Evolutionary conservation across 2,888 invertebrate species (phyloP).

Genomic region (Amphipoea oculea): DNA sequence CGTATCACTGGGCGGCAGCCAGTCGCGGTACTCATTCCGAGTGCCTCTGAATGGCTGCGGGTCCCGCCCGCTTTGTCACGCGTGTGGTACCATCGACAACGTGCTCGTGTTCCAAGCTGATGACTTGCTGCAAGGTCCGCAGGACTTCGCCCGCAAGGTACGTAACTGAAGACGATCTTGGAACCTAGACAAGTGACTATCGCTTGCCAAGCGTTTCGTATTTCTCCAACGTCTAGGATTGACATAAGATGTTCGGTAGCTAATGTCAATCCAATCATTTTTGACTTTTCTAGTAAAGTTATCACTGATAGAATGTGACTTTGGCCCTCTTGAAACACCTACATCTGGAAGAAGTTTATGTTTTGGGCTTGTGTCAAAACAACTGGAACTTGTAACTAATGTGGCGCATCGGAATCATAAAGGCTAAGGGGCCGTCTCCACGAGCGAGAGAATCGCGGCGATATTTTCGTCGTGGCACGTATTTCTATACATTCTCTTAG

Average conservation of each 20-base stretch:
- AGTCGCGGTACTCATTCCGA: conserved; percentile 90
- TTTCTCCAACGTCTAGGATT: not conserved
- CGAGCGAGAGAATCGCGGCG: no score
- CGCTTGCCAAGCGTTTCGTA: not conserved
- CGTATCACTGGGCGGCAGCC: conserved; percentile 90
- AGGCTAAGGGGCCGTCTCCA: no score
- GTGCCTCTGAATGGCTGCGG: conserved; percentile 93
- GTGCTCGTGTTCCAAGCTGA: conserved; percentile 93
- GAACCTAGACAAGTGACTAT: not conserved
- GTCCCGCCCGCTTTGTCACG: conserved; percentile 91
- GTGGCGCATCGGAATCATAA: not conserved
- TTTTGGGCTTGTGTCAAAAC: not conserved
- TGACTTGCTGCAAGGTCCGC: conserved; percentile 92
- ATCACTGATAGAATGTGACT: not conserved
- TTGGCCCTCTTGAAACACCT: not conserved
- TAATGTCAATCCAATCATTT: not conserved
- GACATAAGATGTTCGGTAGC: not conserved
- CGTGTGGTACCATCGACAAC: conserved; percentile 92
- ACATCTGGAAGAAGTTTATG: not conserved
- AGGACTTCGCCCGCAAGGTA: conserved; percentile 92
- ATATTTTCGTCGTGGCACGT: no score
- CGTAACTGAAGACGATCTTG: not conserved
- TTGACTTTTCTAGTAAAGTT: no score
- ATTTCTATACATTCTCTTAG: no score
- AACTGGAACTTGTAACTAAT: not conserved